Evolutionary conservation across 2,113 vertebrate genomes (phyloP).

Genomic region (Vulpes ferrilata): DNA sequence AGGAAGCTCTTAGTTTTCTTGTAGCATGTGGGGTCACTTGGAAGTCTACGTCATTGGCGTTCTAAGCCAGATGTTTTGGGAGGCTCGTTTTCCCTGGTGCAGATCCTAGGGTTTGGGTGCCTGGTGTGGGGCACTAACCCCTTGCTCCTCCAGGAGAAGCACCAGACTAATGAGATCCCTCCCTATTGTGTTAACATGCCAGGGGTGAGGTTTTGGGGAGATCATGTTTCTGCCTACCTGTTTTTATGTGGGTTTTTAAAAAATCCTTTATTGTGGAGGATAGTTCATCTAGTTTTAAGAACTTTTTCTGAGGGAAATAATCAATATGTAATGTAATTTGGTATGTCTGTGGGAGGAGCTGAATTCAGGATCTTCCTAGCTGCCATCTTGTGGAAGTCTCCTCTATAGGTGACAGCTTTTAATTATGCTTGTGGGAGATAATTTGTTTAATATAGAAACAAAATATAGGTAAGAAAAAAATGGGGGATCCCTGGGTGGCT

Average conservation of each 20-base stretch:
- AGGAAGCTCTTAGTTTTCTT: background rate
- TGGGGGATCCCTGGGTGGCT: too few relatives aligned
- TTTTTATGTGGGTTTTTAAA: background rate
- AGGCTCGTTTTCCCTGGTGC: background rate
- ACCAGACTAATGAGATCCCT: background rate
- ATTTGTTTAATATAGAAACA: conserved; percentile 55
- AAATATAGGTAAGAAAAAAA: background rate
- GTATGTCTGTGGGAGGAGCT: background rate
- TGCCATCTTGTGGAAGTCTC: background rate
- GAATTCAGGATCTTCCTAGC: background rate
- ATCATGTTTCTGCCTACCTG: background rate
- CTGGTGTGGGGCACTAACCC: background rate
- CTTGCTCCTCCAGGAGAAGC: background rate
- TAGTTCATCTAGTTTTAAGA: background rate
- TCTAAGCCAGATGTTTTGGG: background rate
- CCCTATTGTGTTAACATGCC: background rate
- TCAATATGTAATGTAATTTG: background rate
- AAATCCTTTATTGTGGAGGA: background rate
- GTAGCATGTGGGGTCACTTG: background rate
- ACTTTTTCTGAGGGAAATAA: background rate
- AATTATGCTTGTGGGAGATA: background rate
- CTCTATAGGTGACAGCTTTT: background rate
- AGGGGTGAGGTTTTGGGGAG: background rate
- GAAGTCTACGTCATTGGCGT: background rate
- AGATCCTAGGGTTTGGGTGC: background rate